phyloP scores from a whole-genome alignment of 2,797 vertebrate species.

The Ptychobarbus kaznakovi region DNA sequence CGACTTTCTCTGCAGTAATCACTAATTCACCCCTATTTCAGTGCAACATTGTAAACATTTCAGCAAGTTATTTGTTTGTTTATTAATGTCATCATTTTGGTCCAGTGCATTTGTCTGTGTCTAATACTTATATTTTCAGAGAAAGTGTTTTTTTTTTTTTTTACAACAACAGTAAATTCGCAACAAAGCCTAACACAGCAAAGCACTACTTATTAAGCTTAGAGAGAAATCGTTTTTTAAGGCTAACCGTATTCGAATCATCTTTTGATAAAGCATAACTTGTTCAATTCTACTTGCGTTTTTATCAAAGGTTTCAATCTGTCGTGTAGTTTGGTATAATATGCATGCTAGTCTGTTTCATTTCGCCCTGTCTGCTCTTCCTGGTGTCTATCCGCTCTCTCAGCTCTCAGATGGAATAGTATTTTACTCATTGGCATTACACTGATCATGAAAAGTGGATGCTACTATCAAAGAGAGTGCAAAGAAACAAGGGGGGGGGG shows the following conservation, averaged over 20 bases:
- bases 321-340: slow-evolving; percentile 69
- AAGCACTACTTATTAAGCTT: background rate
- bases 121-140: background rate
- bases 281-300: slow-evolving; percentile 60
- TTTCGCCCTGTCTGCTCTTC: slow-evolving; percentile 73
- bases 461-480: slow-evolving; percentile 76
- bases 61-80: slow-evolving; percentile 27
- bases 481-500: slow-evolving; percentile 27
- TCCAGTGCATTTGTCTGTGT: background rate
- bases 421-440: slow-evolving; percentile 79
- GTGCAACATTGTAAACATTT: slow-evolving; percentile 28
- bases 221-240: background rate
- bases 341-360: slow-evolving; percentile 75
- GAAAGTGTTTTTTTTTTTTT: background rate
- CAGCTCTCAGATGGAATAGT: slow-evolving; percentile 73
- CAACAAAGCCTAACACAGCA: background rate
- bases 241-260: background rate
- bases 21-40: slow-evolving; percentile 28
- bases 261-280: background rate
- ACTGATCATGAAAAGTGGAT: slow-evolving; percentile 81
- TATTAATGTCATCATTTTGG: slow-evolving; percentile 14
- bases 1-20: slow-evolving; percentile 23
- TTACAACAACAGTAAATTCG: background rate
- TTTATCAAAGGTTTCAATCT: background rate
- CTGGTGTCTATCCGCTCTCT: slow-evolving; percentile 67